A percentile compares a stretch with the other conserved stretches of the same genome.
Conservation (phyloP, 2,888 invertebrate genomes). For the Alsophila aescularia region DNA sequence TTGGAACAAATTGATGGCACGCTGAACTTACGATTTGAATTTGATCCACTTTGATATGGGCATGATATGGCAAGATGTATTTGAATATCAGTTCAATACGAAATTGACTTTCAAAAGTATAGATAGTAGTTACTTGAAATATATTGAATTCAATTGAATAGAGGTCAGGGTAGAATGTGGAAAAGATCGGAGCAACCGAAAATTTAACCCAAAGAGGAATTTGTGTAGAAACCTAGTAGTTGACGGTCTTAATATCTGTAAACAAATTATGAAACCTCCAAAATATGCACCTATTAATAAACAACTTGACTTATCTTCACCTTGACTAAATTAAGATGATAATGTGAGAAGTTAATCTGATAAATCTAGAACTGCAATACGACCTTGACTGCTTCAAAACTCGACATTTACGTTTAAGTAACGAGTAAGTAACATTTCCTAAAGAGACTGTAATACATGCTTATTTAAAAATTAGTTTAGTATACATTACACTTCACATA, state of each 20-base stretch:
- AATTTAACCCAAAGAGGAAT: no score
- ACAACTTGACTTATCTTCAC: background rate
- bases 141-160: no score
- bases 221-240: no score
- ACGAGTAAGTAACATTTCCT: constrained; percentile 25
- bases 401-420: constrained; percentile 24
- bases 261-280: no score
- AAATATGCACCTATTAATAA: background rate
- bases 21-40: constrained; percentile 26
- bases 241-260: no score
- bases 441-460: constrained; percentile 23
- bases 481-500: constrained; percentile 21
- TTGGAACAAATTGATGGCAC: constrained; percentile 27
- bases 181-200: no score
- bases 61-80: constrained; percentile 1
- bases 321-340: constrained; percentile 14
- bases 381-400: constrained; percentile 31
- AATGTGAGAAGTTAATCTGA: constrained; percentile 24
- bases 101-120: no score
- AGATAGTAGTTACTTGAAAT: no score
- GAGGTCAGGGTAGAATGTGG: no score
- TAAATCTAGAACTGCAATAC: constrained; percentile 27
- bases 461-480: constrained; percentile 21
- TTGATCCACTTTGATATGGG: constrained; percentile 33
- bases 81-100: background rate